These are phyloP conservation scores for Todus mexicanus DNA, from an alignment of 2,797 vertebrate species.

Conservation along the genomic window DNA sequence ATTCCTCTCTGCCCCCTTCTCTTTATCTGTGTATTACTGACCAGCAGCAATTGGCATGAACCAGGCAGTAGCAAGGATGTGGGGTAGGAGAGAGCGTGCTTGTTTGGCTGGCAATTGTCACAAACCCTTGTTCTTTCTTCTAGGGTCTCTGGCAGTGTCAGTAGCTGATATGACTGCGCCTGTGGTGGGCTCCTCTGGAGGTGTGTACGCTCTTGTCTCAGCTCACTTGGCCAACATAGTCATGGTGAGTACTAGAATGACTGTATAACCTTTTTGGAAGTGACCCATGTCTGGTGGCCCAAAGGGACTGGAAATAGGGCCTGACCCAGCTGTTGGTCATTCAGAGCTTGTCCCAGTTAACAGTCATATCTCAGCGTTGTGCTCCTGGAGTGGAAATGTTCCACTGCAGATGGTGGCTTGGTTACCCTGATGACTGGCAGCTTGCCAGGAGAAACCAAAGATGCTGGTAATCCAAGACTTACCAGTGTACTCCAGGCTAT, in stretches of 20 bases:
- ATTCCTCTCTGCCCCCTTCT: not conserved
- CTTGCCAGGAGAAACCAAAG: not conserved
- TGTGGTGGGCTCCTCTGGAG: conserved; percentile 93
- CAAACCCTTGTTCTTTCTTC: conserved; percentile 8
- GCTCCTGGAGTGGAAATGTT: not conserved
- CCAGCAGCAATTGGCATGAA: not conserved
- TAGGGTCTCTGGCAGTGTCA: conserved; percentile 93
- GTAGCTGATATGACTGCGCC: conserved; percentile 96
- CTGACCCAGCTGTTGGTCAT: not conserved
- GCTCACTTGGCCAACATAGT: conserved; percentile 97
- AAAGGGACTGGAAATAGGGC: not conserved
- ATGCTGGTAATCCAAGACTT: not conserved
- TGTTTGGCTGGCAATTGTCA: not conserved
- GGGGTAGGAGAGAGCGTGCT: not conserved
- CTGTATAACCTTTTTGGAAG: not conserved
- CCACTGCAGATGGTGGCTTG: not conserved
- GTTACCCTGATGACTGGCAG: not conserved
- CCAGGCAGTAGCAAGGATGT: not conserved
- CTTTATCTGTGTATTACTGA: not conserved
- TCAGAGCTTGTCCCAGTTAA: not conserved
- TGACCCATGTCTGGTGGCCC: not conserved
- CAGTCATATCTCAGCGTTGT: not conserved
- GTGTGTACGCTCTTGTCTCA: conserved; percentile 96
- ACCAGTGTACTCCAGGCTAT: not conserved
- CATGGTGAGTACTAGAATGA: conserved; percentile 82